Evolutionary conservation across 2,113 vertebrate species (phyloP), one percentile per base, ranked within the genome.

Genomic region (Mormyrus iriodes): DNA sequence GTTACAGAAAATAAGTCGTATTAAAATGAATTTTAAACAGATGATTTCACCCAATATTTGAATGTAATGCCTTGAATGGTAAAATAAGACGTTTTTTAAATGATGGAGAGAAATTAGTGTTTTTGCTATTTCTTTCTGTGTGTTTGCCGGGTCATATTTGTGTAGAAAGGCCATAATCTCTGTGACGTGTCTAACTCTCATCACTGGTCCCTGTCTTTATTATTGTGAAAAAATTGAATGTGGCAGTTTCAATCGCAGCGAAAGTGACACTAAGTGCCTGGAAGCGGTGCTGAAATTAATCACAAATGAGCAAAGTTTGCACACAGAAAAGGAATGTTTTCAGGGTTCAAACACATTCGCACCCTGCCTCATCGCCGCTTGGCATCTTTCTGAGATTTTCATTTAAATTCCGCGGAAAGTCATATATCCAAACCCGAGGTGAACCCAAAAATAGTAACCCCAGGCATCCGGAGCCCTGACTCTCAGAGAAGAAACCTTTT

Each of bases 301-400:
- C 49, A 24, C 39, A 89, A 88, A 89, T 89, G 51, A 58, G 79
- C 88, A 89, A 89, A 55, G 76, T 53, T 58, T 42, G 76, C 76
- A 83, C 27, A 82, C 15, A 79, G 46, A 52, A 6, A 61, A 61
- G 3, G 7, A 44, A 13, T 61, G 31, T 19, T 86, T 53, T 39
- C 44, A 48, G 44, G 85, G 27, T 39, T 55, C 49, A 86, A 6
- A 39, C 3, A 0, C 4, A 86, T 39, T 39, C 2, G 51, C 31
- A 21, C 31, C 51, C 0, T 1, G 19, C 51, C 55, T 55, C n/a
- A 86, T 86, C 51, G 7, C 31, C 0, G 51, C 27, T 42, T 53
- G 49, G 19, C 27, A 53, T 52, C 51, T 21, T 86, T 55, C 19
- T 7, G 51, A 53, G n/a, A 55, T 55, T 55, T 86, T 21, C 51